Base-by-base conservation (phyloP, 2,888 invertebrate genomes). In the Tineola bisselliella region DNA sequence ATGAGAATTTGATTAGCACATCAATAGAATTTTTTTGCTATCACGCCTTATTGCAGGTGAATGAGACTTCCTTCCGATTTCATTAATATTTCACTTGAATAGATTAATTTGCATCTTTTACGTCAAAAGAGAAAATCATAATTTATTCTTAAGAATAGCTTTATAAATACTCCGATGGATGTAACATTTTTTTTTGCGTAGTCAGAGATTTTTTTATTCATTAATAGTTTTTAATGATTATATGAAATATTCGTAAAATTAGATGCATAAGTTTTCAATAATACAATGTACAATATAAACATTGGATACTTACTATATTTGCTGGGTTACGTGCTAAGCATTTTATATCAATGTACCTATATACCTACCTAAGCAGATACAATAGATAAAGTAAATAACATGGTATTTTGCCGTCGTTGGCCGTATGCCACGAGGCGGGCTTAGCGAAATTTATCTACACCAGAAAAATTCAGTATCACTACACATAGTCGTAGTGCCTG, bases 371-470 rank as follows among this genome's bases (percentile, higher is more conserved):
- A 48, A 48, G 15, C 48, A 48, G 48, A 17, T 48, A 48, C 48
- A 48, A 48, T 48, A 48, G 18, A 48, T 48, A 48, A 18, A 48
- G 48, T 13, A 48, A 48, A 48, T 48, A 48, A 48, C 15, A 18
- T 18, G 5, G 48, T 18, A 17, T 48, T 48, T 48, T 38, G 15
- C 48, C 15, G 48, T 67, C 66, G 72, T 77, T 81, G 81, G 82
- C 77, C 65, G 69, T 60, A 66, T 77, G 82, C 82, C 82, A 82
- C 68, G 67, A 62, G 73, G 70, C 69, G 67, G 75, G 73, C 73
- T 77, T 78, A 77, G 75, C 77, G 76, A 75, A 79, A 80, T 81
- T 83, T 79, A 81, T 81, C 74, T 73, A 73, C 70, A 73, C 70
- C 74, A 77, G 81, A 82, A 80, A 79, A 78, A 73, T 67, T 75